These are phyloP conservation scores for Melitaea cinxia DNA, from an alignment of 1,140 invertebrate genomes.

Conservation along the genomic window DNA sequence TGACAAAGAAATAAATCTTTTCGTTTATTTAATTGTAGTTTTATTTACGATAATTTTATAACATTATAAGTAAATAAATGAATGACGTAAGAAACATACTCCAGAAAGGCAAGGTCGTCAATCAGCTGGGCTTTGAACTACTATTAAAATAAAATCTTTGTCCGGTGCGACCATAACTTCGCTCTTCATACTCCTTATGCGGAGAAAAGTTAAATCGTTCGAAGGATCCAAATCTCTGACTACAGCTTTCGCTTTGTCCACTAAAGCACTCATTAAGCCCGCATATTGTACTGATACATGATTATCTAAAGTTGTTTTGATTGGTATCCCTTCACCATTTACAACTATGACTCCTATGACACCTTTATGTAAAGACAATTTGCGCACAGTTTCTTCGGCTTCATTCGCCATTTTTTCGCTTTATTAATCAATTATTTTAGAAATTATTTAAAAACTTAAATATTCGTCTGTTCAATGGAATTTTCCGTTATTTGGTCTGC, in stretches of 20 bases:
- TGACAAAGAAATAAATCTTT: constrained; percentile 1
- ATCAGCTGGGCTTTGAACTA: constrained; percentile 85
- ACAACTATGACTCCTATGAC: constrained; percentile 88
- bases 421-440: not conserved
- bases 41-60: constrained; percentile 1
- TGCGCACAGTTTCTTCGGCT: constrained; percentile 90
- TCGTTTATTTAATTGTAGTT: not conserved
- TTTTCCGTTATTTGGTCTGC: no score
- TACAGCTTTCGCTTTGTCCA: constrained; percentile 86
- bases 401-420: constrained; percentile 82
- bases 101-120: constrained; percentile 45
- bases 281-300: constrained; percentile 88
- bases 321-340: constrained; percentile 89
- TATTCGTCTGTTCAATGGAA: not conserved
- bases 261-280: constrained; percentile 85
- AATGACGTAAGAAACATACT: not conserved
- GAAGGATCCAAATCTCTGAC: constrained; percentile 90
- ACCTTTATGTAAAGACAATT: constrained; percentile 86
- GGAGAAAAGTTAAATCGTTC: constrained; percentile 90
- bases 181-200: constrained; percentile 94
- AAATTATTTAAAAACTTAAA: not conserved
- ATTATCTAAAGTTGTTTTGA: constrained; percentile 90
- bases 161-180: constrained; percentile 95
- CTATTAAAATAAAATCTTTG: constrained; percentile 87
- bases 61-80: not conserved